These are phyloP conservation scores for Lanius collurio DNA, from an alignment of 2,113 vertebrate species.

Conservation along the genomic window DNA sequence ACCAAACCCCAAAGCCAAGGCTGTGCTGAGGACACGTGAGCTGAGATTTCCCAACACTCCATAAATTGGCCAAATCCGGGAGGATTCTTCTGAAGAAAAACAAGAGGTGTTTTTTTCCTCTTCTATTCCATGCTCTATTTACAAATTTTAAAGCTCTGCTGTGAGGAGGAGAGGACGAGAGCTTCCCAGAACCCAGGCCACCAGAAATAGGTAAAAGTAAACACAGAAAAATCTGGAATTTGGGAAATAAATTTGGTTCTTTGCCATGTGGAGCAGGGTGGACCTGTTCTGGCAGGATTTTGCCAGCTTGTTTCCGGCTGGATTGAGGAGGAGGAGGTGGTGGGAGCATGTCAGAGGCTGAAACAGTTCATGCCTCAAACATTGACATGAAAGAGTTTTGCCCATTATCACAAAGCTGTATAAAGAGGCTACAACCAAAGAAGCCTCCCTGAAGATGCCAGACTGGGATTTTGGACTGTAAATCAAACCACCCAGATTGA, in stretches of 20 bases:
- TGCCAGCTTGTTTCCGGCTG: neutral
- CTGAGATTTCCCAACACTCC: neutral
- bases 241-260: neutral
- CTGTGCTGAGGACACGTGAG: neutral
- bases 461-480: too few relatives aligned
- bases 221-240: neutral
- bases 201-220: neutral
- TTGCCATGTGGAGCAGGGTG: neutral
- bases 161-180: neutral
- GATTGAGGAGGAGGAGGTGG: neutral
- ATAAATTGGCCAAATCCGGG: neutral
- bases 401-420: too few relatives aligned
- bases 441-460: too few relatives aligned
- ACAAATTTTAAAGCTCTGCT: neutral
- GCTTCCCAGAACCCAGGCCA: neutral
- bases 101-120: neutral
- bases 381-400: too few relatives aligned
- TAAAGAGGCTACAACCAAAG: too few relatives aligned
- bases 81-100: slow-evolving; percentile 16
- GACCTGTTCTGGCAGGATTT: neutral
- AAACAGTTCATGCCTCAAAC: too few relatives aligned
- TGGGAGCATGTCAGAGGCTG: neutral
- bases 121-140: neutral
- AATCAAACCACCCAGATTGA: too few relatives aligned
- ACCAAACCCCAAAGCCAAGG: neutral